A percentile compares a stretch with the other conserved stretches of the same genome.
These are phyloP conservation scores for Lymantria monacha DNA, from an alignment of 2,888 invertebrate species.

Conservation along the genomic window DNA sequence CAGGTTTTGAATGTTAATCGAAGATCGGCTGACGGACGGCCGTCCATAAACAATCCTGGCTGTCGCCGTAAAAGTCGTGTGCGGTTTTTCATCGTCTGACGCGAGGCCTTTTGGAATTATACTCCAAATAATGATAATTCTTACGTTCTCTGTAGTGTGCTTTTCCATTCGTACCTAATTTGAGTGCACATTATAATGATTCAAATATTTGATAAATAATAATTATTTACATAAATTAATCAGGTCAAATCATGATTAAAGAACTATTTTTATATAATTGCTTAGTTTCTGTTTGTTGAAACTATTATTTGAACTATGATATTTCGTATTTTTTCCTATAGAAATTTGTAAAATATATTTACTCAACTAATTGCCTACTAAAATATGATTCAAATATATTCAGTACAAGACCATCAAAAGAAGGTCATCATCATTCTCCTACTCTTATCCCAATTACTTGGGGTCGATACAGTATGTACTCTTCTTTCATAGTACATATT, in stretches of 20 bases:
- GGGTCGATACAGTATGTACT: too few species aligned
- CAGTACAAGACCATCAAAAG: too few species aligned
- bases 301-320: background rate
- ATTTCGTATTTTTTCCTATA: background rate
- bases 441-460: too few species aligned
- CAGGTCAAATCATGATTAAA: background rate
- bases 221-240: background rate
- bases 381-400: too few species aligned
- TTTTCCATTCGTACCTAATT: slow-evolving; percentile 25
- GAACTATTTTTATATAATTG: too few species aligned
- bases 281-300: too few species aligned
- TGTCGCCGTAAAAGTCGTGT: slow-evolving; percentile 73
- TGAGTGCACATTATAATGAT: background rate
- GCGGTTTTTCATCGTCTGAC: slow-evolving; percentile 72
- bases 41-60: slow-evolving; percentile 62
- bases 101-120: slow-evolving; percentile 58
- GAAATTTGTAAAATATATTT: too few species aligned
- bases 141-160: slow-evolving; percentile 37
- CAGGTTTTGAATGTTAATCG: slow-evolving; percentile 61
- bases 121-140: slow-evolving; percentile 67
- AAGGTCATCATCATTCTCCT: too few species aligned
- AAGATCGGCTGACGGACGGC: slow-evolving; percentile 55
- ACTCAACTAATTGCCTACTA: too few species aligned
- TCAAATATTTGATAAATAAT: background rate
- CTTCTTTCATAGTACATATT: too few species aligned